Base-by-base conservation (phyloP, 2,797 vertebrate genomes). In the Gallinago nigripennis region DNA sequence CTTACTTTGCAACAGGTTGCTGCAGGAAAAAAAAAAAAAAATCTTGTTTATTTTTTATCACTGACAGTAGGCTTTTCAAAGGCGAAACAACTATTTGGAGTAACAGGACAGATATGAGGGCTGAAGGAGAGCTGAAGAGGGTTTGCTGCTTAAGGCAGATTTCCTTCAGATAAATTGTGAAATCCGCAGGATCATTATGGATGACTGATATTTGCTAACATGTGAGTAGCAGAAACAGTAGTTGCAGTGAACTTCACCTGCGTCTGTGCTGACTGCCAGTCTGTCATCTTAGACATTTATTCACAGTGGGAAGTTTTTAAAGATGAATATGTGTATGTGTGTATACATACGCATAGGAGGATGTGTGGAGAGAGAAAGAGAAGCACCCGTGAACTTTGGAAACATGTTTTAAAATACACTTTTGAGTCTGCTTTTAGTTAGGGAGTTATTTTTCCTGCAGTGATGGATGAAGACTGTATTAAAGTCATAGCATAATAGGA, bases 41-140 rank as follows among this genome's bases (percentile, higher is more conserved):
- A 28, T 6, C 28, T 65, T 57, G 20, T 8, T 92, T 66, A 24
- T 60, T 77, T 93, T 92, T 84, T 73, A 9, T 82, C 48, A 23
- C 14, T 76, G 77, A 51, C 30, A 31, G 76, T 61, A 86, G 70
- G 57, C 56, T 86, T 94, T 54, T 69, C 31, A 88, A 60, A 93
- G 58, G 56, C 4, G 1, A 80, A 89, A 33, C 19, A 66, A 31
- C 54, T 82, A 35, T 95, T 84, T 94, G 88, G 85, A 88, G 46
- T 76, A 82, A 31, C 23, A 27, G 79, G 79, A 48, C 89, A 84
- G 89, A 78, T 95, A 82, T 45, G 82, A 93, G 66, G 80, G 73
- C 64, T 92, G 48, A 90, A 90, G 84, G 57, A 64, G 30, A 91
- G 50, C 79, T 83, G 63, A 92, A 82, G 77, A 91, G 70, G 66